Evolutionary conservation across 92 coral and sea anemone species (phyloP), one percentile per base, ranked within the genome.

Genomic region (Metridium senile): DNA sequence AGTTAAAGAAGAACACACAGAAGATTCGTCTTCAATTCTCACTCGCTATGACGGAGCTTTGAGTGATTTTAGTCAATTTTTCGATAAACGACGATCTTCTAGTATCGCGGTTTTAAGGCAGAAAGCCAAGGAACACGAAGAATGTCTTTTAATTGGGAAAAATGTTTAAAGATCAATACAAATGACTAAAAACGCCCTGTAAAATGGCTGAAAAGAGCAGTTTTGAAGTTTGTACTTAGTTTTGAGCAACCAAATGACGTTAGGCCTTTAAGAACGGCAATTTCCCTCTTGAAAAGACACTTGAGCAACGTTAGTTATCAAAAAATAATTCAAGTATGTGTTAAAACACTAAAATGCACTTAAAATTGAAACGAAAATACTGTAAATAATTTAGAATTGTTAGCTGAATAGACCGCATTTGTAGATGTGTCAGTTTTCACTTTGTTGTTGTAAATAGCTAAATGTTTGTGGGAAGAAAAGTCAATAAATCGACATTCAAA

Each of bases 61-160:
- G 29, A 74, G 81, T 26, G 68, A 87, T 26, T 75, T 74, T 25
- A 71, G 65, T 19, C 89, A 90, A 66, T 86, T 53, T 76, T 74
- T 91, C 35, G 97, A 91, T 74, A 89, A 75, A 23, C 67, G 89
- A 25, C 72, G 97, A 73, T 77, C 88, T 47, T 85, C 91, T 32
- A 91, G 97, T 53, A 91, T 91, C 30, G 97, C 97, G 10, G 93
- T 87, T 1, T 82, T 91, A 25, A 81, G 97, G 71, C 84, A 85
- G 65, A 85, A 85, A 53, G 97, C 97, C 17, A 91, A 91, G 72
- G 89, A 91, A 39, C 97, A 91, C 62, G 97, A 91, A 28, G 88
- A 79, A 63, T 87, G 85, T 19, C 70, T 91, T 6, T 33, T 82
- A 20, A 82, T 68, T 19, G 67, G 68, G 7, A 82, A 80, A 68